Evolutionary conservation across 2,797 vertebrate genomes (phyloP), one percentile per base, ranked within the genome.

Genomic region (Chrysocyon brachyurus): DNA sequence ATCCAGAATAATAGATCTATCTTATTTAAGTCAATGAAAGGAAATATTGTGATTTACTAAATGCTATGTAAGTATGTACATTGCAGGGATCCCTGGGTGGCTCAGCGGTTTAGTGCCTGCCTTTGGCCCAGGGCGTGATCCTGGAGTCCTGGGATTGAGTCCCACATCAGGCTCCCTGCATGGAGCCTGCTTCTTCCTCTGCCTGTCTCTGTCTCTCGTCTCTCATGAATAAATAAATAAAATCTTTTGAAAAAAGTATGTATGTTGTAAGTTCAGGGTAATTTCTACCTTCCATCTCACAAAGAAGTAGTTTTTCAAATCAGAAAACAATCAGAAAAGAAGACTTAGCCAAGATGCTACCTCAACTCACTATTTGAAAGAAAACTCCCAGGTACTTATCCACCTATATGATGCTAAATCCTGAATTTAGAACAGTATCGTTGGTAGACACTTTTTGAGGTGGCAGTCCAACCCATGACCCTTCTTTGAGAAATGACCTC

Each of bases 301-400:
- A 33, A 77, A 63, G 91, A 88, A 28, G 52, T 86, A 1, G 12
- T 49, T 70, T 84, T 70, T 24, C 22, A 83, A 63, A 85, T 88
- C 46, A 82, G 93, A 87, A 97, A 89, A 89, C 52, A 64, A 73
- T 87, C 75, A 91, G 61, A 54, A 70, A 96, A 86, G 11, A 73
- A 87, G 15, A 54, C n/a, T 61, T 66, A 75, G 31, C 40, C 5
- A 54, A 87, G 26, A 15, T 85, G 56, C 22, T 77, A 9, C 64
- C 46, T 24, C 26, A 49, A 61, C 33, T 54, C 79, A 31, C 3
- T n/a, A 28, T 91, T 70, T 87, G 77, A 92, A 91, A 68, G n/a
- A 61, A 84, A 73, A 11, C 79, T 94, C 61, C 56, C 26, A 46
- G n/a, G 7, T 64, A 87, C 75, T 94, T 90, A 90, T 72, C 19